Conservation (phyloP, 2,797 vertebrate genomes). For the Prunella strophiata region DNA sequence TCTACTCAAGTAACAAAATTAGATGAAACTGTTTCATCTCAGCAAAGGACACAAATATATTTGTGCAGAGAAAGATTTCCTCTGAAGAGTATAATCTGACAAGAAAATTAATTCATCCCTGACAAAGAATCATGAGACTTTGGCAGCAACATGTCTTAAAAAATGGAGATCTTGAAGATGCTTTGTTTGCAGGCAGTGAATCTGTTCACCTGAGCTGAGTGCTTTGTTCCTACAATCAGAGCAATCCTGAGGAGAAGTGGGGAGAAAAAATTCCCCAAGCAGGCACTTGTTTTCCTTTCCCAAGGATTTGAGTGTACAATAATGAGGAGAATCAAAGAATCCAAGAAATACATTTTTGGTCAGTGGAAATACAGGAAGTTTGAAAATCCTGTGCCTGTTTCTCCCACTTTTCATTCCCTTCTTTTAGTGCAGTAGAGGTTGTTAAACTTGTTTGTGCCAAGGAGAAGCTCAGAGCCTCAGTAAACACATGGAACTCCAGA, state of each 20-base stretch:
- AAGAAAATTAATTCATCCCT: conserved; percentile 25
- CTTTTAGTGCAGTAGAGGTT: background rate
- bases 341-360: background rate
- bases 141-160: background rate
- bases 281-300: background rate
- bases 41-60: background rate
- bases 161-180: conserved; percentile 1
- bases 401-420: background rate
- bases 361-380: background rate
- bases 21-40: background rate
- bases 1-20: background rate
- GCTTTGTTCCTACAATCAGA: conserved; percentile 42
- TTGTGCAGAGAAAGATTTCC: background rate
- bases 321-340: background rate
- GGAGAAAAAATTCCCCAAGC: background rate
- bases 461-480: background rate
- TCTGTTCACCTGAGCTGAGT: background rate
- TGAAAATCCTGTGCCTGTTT: background rate
- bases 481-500: background rate
- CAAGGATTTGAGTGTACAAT: background rate
- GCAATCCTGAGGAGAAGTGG: background rate
- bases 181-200: conserved; percentile 16
- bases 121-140: conserved; percentile 9
- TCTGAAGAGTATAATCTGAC: background rate
- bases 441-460: background rate